Base-by-base conservation (phyloP, 2,113 vertebrate species). In the Raja brachyura region DNA sequence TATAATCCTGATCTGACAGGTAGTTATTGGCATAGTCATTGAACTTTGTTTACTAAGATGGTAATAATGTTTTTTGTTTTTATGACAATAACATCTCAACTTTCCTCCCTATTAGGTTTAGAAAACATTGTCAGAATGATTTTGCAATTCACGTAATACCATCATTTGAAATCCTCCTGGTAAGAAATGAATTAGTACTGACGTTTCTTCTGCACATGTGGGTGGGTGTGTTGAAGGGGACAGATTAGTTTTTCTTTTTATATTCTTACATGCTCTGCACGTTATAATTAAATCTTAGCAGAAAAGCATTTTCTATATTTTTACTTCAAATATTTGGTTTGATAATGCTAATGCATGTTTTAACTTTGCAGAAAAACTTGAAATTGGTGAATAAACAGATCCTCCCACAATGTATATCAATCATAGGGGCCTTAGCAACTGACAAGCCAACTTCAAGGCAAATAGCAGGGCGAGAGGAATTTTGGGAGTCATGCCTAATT, bases 401-500 rank as follows among this genome's bases (percentile, higher is more conserved):
- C 0, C 95, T 98, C 1, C 94, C 95, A 0, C 86, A 78, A 0
- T 95, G 95, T 28, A 93, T 98, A 33, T 96, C 94, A 2, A 0
- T 95, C 93, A 28, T 98, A 90, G 96, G 97, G 11, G 94, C 93
- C 56, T 94, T 99, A 66, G 96, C 96, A 63, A 93, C 94, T 25
- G 97, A 97, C 6, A 93, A 93, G 0, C 85, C 79, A 90, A 93
- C 96, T 81, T 93, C 95, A 25, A 93, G 86, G 93, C 96, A 95
- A 83, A 94, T 98, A 95, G 94, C 96, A 0, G 79, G 61, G 93
- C 94, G 96, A 75, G 90, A 94, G 6, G 96, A 96, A 5, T 97
- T 96, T 93, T 97, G 97, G 97, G 94, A 95, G 5, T 95, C 95
- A 0, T 97, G 97, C 86, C 93, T 97, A 56, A 16, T 93, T 74